phyloP scores from a whole-genome alignment of 2,888 invertebrate species.

The Himalopsyche kuldschensis region DNA sequence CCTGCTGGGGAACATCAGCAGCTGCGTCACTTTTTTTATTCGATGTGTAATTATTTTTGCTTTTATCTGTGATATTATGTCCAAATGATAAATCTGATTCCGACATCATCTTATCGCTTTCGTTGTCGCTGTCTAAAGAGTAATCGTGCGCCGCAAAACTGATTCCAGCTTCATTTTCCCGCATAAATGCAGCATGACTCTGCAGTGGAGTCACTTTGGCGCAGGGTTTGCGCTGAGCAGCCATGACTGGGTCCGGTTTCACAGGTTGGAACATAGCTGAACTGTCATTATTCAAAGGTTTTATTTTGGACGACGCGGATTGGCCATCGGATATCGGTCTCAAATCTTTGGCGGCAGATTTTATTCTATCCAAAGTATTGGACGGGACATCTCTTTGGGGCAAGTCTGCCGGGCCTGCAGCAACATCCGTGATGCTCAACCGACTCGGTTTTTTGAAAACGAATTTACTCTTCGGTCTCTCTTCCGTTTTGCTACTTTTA shows the following conservation, averaged over 20 bases:
- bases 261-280: slow-evolving; percentile 54
- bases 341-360: slow-evolving; percentile 48
- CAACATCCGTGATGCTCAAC: slow-evolving; percentile 44
- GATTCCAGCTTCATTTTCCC: not conserved
- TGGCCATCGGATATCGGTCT: slow-evolving; percentile 48
- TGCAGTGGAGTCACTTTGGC: slow-evolving; percentile 44
- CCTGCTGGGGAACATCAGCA: not conserved
- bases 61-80: not conserved
- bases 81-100: slow-evolving; percentile 21
- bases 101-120: slow-evolving; percentile 3
- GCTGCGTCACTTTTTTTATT: not conserved
- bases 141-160: not conserved
- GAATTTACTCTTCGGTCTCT: slow-evolving; percentile 52
- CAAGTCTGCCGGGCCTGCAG: slow-evolving; percentile 40
- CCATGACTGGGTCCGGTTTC: slow-evolving; percentile 46
- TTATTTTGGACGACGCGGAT: slow-evolving; percentile 2
- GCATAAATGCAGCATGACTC: slow-evolving; percentile 15
- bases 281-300: slow-evolving; percentile 45
- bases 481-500: not conserved
- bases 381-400: slow-evolving; percentile 48
- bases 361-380: slow-evolving; percentile 51
- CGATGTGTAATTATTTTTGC: slow-evolving; percentile 1
- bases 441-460: slow-evolving; percentile 54
- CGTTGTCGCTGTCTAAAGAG: slow-evolving; percentile 25
- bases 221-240: slow-evolving; percentile 45